These are phyloP conservation scores for Amphipyra tragopoginis DNA, from an alignment of 2,888 invertebrate genomes.

Conservation along the genomic window DNA sequence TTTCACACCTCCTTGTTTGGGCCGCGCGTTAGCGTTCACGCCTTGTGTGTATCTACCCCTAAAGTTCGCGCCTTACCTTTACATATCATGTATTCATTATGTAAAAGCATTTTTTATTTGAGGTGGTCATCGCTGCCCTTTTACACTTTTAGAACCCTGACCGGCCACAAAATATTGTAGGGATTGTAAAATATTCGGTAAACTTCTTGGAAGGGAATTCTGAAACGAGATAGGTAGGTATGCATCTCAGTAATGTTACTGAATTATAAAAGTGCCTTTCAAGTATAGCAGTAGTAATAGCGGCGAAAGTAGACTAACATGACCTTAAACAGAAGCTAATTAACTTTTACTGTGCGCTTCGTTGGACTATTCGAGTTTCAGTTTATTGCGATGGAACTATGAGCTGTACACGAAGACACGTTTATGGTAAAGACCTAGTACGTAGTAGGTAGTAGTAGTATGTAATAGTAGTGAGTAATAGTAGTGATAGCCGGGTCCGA, in stretches of 20 bases:
- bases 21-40: slow-evolving; percentile 85
- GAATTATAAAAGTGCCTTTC: slow-evolving; percentile 2
- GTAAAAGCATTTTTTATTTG: slow-evolving; percentile 67
- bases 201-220: slow-evolving; percentile 34
- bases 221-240: slow-evolving; percentile 7
- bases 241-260: neutral
- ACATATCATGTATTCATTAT: slow-evolving; percentile 84
- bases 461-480: no score
- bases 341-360: slow-evolving; percentile 28
- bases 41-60: slow-evolving; percentile 86
- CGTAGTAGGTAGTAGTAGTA: no score
- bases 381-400: slow-evolving; percentile 5
- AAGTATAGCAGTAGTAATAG: neutral
- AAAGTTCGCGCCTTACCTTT: slow-evolving; percentile 83
- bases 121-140: slow-evolving; percentile 56
- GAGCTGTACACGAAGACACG: neutral
- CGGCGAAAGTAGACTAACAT: slow-evolving; percentile 26
- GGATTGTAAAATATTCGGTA: slow-evolving; percentile 28
- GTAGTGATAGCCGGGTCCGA: no score
- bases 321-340: slow-evolving; percentile 31
- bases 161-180: slow-evolving; percentile 47
- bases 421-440: neutral
- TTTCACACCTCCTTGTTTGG: slow-evolving; percentile 89
- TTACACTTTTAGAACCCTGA: slow-evolving; percentile 49
- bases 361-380: slow-evolving; percentile 10